These are phyloP conservation scores for Enteromius unitaeniatus DNA, from an alignment of 2,797 vertebrate genomes.

Conservation along the genomic window DNA sequence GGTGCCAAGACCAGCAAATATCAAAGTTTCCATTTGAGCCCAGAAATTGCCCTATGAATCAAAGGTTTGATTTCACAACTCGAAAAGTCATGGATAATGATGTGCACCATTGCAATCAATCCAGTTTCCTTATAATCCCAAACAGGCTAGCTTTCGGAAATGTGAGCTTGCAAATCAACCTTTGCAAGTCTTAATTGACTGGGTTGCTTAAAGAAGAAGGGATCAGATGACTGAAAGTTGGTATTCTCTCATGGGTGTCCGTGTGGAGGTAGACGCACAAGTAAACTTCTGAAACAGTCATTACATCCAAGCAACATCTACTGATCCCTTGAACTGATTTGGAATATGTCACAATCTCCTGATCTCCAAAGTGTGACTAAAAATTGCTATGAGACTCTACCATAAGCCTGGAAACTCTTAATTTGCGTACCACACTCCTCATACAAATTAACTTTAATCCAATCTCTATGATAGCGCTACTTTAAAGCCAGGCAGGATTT, in stretches of 20 bases:
- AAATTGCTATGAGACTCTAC: neutral
- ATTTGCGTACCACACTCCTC: neutral
- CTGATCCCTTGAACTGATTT: neutral
- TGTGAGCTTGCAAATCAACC: constrained; percentile 29
- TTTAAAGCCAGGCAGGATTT: constrained; percentile 23
- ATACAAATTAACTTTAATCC: constrained; percentile 20
- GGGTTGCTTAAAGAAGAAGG: constrained; percentile 35
- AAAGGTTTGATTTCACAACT: constrained; percentile 12
- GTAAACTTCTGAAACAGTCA: neutral
- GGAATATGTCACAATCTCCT: neutral
- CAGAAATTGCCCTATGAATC: neutral
- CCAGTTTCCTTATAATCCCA: constrained; percentile 3
- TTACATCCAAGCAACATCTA: neutral
- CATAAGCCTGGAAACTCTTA: constrained; percentile 19
- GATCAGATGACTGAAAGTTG: neutral
- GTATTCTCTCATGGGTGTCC: neutral
- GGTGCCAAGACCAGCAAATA: neutral
- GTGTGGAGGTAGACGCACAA: neutral
- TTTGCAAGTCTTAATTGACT: constrained; percentile 6
- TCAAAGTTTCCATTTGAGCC: constrained; percentile 28
- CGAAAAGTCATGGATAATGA: neutral
- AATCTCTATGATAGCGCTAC: constrained; percentile 12
- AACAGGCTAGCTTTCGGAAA: constrained; percentile 33
- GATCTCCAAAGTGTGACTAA: neutral
- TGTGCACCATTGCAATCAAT: neutral